phyloP scores from a whole-genome alignment of 2,888 invertebrate species.

The Bembecia ichneumoniformis region DNA sequence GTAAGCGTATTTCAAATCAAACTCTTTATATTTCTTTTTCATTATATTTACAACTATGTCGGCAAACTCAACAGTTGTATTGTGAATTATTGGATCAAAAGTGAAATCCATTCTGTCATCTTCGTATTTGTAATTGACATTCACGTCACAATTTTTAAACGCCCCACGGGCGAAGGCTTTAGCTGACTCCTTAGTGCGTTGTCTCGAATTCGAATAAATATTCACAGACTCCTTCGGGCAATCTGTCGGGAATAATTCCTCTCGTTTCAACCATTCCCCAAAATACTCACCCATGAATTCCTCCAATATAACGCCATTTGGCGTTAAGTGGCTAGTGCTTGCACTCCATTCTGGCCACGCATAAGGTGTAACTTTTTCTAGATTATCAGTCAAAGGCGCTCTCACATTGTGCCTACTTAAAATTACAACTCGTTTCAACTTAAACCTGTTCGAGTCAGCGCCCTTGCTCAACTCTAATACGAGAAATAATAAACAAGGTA shows the following conservation, averaged over 20 bases:
- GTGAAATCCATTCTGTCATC: slow-evolving; percentile 27
- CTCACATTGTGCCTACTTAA: slow-evolving; percentile 48
- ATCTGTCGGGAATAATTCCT: slow-evolving; percentile 22
- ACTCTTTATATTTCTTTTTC: slow-evolving; percentile 24
- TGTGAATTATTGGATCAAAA: slow-evolving; percentile 36
- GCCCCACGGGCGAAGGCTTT: slow-evolving; percentile 35
- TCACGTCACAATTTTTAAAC: slow-evolving; percentile 36
- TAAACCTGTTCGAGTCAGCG: slow-evolving; percentile 8
- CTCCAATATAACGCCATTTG: slow-evolving; percentile 44
- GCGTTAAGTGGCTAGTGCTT: slow-evolving; percentile 32
- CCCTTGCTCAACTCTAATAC: slow-evolving; percentile 4
- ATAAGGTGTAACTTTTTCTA: slow-evolving; percentile 28
- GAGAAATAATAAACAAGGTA: neutral
- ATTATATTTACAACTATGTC: slow-evolving; percentile 27
- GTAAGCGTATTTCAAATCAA: slow-evolving; percentile 27
- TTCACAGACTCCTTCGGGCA: slow-evolving; percentile 33
- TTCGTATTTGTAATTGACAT: slow-evolving; percentile 24
- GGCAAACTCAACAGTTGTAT: slow-evolving; percentile 23
- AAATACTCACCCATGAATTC: slow-evolving; percentile 44
- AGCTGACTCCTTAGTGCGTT: slow-evolving; percentile 42
- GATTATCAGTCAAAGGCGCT: slow-evolving; percentile 30
- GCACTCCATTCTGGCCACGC: slow-evolving; percentile 35
- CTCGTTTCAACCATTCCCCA: slow-evolving; percentile 30
- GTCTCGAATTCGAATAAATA: slow-evolving; percentile 41
- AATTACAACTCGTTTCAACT: slow-evolving; percentile 36